These are phyloP conservation scores for Ataeniobius toweri DNA, from an alignment of 2,797 vertebrate genomes.

Conservation along the genomic window DNA sequence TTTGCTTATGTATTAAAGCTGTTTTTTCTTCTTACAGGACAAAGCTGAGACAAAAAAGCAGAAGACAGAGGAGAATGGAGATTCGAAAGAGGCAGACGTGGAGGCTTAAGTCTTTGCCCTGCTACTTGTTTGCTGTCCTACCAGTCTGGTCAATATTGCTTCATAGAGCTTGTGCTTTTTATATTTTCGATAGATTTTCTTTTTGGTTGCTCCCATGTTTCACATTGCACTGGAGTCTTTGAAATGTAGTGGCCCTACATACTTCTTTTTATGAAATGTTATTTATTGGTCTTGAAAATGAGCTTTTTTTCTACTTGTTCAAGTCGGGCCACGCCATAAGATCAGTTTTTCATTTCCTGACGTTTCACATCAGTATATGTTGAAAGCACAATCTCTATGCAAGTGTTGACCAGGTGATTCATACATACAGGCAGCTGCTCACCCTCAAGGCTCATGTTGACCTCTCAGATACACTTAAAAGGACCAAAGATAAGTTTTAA, in stretches of 20 bases:
- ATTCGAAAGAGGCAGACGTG: slow-evolving; percentile 84
- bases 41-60: slow-evolving; percentile 86
- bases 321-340: slow-evolving; percentile 73
- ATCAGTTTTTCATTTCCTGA: slow-evolving; percentile 68
- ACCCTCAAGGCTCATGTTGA: slow-evolving; percentile 81
- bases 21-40: slow-evolving; percentile 64
- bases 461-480: slow-evolving; percentile 83
- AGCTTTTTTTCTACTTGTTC: slow-evolving; percentile 75
- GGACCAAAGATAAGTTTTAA: slow-evolving; percentile 91
- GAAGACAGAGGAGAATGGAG: slow-evolving; percentile 86
- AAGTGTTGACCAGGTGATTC: slow-evolving; percentile 81
- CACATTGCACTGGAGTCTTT: slow-evolving; percentile 85
- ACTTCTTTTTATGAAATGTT: slow-evolving; percentile 82
- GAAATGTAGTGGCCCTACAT: slow-evolving; percentile 81
- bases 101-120: slow-evolving; percentile 74
- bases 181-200: slow-evolving; percentile 76
- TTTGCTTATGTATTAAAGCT: slow-evolving; percentile 14
- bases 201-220: slow-evolving; percentile 77
- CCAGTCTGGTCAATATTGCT: slow-evolving; percentile 80
- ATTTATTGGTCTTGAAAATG: slow-evolving; percentile 88
- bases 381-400: slow-evolving; percentile 84
- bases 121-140: slow-evolving; percentile 73
- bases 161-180: slow-evolving; percentile 88
- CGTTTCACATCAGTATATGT: slow-evolving; percentile 67
- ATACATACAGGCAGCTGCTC: slow-evolving; percentile 77